Conservation (phyloP, 1,140 invertebrate species). For the Eumeta japonica region DNA sequence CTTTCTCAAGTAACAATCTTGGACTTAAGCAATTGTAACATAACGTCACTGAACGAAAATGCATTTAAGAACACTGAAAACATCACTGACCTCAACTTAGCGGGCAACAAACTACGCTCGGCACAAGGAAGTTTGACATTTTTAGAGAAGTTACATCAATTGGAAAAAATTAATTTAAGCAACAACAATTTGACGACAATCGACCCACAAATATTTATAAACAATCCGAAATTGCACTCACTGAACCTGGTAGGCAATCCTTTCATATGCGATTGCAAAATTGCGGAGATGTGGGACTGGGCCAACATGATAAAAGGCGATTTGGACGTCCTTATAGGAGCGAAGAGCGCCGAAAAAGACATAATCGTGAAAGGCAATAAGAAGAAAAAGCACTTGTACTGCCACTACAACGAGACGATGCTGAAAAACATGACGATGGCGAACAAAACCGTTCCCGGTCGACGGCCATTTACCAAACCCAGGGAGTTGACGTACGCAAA, state of each 20-base stretch:
- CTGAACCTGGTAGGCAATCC: constrained; percentile 69
- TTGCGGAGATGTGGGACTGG: constrained; percentile 73
- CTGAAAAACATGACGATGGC: constrained; percentile 54
- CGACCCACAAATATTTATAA: constrained; percentile 57
- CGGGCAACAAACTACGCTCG: constrained; percentile 61
- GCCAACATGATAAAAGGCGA: constrained; percentile 65
- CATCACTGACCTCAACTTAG: constrained; percentile 64
- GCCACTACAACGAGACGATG: constrained; percentile 62
- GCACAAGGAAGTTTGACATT: constrained; percentile 55
- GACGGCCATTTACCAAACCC: constrained; percentile 59
- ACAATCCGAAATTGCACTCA: constrained; percentile 59
- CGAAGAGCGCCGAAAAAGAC: constrained; percentile 61
- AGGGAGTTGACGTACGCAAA: constrained; percentile 60
- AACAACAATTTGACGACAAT: constrained; percentile 65
- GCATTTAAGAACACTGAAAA: constrained; percentile 64
- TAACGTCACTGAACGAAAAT: constrained; percentile 61
- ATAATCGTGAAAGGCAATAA: constrained; percentile 61
- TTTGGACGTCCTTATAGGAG: constrained; percentile 64
- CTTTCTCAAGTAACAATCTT: constrained; percentile 63
- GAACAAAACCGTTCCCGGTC: constrained; percentile 54
- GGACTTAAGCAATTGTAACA: constrained; percentile 67
- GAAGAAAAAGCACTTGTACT: constrained; percentile 65
- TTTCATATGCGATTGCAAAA: constrained; percentile 68
- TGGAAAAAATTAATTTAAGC: constrained; percentile 66
- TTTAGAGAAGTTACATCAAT: constrained; percentile 57